Evolutionary conservation across 2,113 vertebrate species (phyloP).

Genomic region (Podarcis raffonei): DNA sequence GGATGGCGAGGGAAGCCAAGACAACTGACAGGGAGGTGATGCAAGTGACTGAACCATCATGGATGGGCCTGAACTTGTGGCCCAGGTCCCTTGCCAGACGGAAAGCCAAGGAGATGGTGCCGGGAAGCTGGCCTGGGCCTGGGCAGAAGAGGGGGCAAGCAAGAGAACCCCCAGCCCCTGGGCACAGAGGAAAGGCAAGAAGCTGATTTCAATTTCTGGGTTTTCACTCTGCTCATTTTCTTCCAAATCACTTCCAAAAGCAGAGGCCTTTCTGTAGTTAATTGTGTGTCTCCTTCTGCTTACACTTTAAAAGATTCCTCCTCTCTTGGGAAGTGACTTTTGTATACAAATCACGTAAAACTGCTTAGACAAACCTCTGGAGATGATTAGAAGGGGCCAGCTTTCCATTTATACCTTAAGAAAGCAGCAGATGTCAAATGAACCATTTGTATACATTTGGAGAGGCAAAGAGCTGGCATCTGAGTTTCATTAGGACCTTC

Average conservation of each 20-base stretch:
- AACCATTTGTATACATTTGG: slow-evolving; percentile 59
- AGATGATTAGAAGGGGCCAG: slow-evolving; percentile 71
- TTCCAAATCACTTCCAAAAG: slow-evolving; percentile 72
- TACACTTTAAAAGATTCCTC: slow-evolving; percentile 60
- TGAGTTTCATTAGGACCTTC: slow-evolving; percentile 60
- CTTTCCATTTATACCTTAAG: slow-evolving; percentile 57
- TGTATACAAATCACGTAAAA: slow-evolving; percentile 73
- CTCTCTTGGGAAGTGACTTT: slow-evolving; percentile 71
- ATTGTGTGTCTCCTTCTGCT: slow-evolving; percentile 65
- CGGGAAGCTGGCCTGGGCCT: not conserved
- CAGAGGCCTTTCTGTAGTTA: slow-evolving; percentile 62
- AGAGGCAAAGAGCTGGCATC: slow-evolving; percentile 50
- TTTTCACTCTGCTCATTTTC: slow-evolving; percentile 57
- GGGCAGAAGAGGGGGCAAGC: not conserved
- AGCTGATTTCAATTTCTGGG: slow-evolving; percentile 66
- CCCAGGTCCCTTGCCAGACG: not conserved
- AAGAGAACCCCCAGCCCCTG: slow-evolving; percentile 8
- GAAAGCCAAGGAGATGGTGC: not conserved
- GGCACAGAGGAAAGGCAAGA: slow-evolving; percentile 49
- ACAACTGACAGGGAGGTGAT: not conserved
- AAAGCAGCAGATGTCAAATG: slow-evolving; percentile 65
- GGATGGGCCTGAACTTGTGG: not conserved
- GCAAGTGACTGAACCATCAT: not conserved
- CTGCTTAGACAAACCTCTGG: slow-evolving; percentile 65
- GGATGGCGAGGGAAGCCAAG: not conserved